A percentile compares a stretch with the other conserved stretches of the same genome.
These are phyloP conservation scores for Temnothorax ravouxi DNA, from an alignment of 2,888 invertebrate genomes.

Conservation along the genomic window DNA sequence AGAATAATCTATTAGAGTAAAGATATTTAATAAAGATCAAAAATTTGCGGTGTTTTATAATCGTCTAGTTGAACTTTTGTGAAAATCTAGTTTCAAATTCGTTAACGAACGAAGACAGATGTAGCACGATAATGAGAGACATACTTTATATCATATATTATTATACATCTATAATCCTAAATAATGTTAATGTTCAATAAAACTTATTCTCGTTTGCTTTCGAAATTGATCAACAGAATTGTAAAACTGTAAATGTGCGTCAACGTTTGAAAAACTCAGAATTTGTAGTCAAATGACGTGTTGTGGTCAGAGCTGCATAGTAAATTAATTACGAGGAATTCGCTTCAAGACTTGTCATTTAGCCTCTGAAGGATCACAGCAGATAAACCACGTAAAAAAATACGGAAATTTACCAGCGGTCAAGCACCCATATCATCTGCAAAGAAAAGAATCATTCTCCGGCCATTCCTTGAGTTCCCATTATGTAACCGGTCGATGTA, in stretches of 20 bases:
- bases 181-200: neutral
- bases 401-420: conserved; percentile 32
- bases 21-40: neutral
- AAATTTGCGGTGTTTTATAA: neutral
- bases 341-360: neutral
- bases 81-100: neutral
- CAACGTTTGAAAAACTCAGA: neutral
- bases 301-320: neutral
- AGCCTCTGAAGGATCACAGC: neutral
- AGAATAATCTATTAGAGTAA: neutral
- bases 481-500: conserved; percentile 58
- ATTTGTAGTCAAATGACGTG: neutral
- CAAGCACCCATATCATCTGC: conserved; percentile 45
- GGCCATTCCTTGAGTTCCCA: conserved; percentile 46
- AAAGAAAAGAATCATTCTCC: conserved; percentile 25
- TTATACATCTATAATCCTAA: neutral
- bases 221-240: neutral
- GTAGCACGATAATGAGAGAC: neutral
- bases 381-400: conserved; percentile 15
- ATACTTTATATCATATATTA: neutral
- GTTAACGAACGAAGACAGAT: neutral
- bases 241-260: neutral
- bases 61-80: neutral
- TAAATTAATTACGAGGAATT: neutral
- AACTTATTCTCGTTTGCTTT: neutral